Percentiles rank a stretch among this genome's conserved stretches.
phyloP scores from a whole-genome alignment of 2,113 vertebrate species.

The Hepsetus odoe region DNA sequence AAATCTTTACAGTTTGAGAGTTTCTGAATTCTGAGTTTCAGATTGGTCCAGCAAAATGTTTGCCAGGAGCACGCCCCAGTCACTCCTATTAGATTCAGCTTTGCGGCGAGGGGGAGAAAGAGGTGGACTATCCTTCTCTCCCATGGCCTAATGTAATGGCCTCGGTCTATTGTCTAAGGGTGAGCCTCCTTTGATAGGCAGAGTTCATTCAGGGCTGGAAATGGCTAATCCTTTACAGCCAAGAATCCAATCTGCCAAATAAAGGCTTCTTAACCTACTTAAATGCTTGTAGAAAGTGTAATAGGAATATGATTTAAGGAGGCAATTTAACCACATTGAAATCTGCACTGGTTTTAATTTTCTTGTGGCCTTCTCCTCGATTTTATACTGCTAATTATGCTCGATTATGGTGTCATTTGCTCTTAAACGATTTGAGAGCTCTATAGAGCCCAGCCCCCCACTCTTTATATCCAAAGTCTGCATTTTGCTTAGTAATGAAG shows the following conservation, averaged over 20 bases:
- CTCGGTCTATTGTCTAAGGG: conserved; percentile 1
- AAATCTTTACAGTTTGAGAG: too few relatives aligned
- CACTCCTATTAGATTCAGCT: background rate
- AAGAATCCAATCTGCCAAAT: conserved; percentile 59
- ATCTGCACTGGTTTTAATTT: conserved; percentile 78
- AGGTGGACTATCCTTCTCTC: conserved; percentile 1
- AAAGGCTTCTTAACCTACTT: conserved; percentile 73
- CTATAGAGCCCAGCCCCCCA: conserved; percentile 35
- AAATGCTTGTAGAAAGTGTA: conserved; percentile 72
- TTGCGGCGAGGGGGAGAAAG: background rate
- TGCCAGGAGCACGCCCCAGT: background rate
- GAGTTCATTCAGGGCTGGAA: conserved; percentile 51
- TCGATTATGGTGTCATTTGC: conserved; percentile 81
- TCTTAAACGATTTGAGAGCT: conserved; percentile 70
- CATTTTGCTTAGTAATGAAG: conserved; percentile 80
- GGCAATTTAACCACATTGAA: conserved; percentile 74
- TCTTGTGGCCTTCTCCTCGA: conserved; percentile 71
- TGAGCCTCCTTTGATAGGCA: conserved; percentile 38
- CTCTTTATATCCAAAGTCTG: conserved; percentile 67
- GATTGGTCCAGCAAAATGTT: background rate
- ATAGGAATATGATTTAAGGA: conserved; percentile 73
- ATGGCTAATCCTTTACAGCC: conserved; percentile 51
- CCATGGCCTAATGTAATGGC: conserved; percentile 9
- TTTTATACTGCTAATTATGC: conserved; percentile 84
- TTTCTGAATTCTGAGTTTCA: background rate